Evolutionary conservation across 2,888 invertebrate species (phyloP), one percentile per base, ranked within the genome.

Genomic region (Craniophora ligustri): DNA sequence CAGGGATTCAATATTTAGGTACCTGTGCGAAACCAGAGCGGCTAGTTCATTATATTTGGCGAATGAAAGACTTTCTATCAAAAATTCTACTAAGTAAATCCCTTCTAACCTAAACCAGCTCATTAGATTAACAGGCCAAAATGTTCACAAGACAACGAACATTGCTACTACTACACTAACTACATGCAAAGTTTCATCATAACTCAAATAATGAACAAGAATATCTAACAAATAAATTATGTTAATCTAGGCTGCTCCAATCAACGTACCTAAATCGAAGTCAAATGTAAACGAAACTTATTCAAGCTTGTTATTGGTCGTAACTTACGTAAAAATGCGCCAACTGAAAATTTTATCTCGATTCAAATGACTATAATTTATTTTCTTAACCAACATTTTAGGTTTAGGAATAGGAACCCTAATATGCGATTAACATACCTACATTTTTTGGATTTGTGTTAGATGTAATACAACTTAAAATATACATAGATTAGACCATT

Each of bases 351-450:
- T 63, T 62, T 59, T 59, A 61, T 46, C 61, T 68, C 39, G 56
- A 54, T 59, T 67, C 47, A 40, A 64, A 69, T 67, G 67, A 73
- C n/a, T n/a, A n/a, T n/a, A n/a, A 63, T 66, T 66, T 57, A 66
- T 75, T 70, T 78, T 66, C 63, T 51, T 63, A 58, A 67, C 55
- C 60, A 51, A 63, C 61, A 58, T 49, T 64, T 36, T 55, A 59
- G 51, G 14, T 60, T 61, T 23, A 23, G 23, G 58, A 62, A 57
- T n/a, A n/a, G n/a, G n/a, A n/a, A n/a, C n/a, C n/a, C n/a, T n/a
- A n/a, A n/a, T n/a, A n/a, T n/a, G n/a, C n/a, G n/a, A n/a, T n/a
- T n/a, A n/a, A n/a, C n/a, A n/a, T n/a, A n/a, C n/a, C n/a, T n/a
- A n/a, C n/a, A n/a, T n/a, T n/a, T n/a, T n/a, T n/a, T n/a, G n/a